Conservation (phyloP, 2,888 invertebrate genomes). For the Gisinianus flammeolus region DNA sequence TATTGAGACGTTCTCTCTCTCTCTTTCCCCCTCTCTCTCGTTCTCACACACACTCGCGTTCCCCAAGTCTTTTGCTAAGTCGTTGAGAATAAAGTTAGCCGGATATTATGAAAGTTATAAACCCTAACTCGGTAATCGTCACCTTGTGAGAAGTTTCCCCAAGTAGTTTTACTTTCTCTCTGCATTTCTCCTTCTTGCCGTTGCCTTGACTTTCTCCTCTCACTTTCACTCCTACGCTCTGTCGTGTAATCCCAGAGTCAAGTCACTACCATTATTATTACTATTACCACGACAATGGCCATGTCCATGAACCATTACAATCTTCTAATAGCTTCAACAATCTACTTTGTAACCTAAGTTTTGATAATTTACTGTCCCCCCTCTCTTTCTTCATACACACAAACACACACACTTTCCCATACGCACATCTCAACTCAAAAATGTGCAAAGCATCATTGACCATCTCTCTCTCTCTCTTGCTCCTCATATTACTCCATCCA, state of each 20-base stretch:
- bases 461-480: neutral
- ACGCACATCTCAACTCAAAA: neutral
- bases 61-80: slow-evolving; percentile 25
- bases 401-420: neutral
- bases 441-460: slow-evolving; percentile 2
- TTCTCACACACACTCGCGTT: neutral
- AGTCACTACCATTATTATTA: slow-evolving; percentile 14
- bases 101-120: slow-evolving; percentile 41
- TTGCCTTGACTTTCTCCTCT: slow-evolving; percentile 16
- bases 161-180: slow-evolving; percentile 23
- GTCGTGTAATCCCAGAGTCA: neutral
- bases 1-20: slow-evolving; percentile 3
- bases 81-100: slow-evolving; percentile 36
- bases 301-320: slow-evolving; percentile 41
- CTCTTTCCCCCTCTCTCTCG: no score
- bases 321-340: slow-evolving; percentile 26
- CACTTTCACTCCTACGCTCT: neutral
- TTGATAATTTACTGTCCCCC: slow-evolving; percentile 20
- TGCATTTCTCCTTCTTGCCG: neutral
- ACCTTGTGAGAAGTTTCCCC: slow-evolving; percentile 37
- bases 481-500: neutral
- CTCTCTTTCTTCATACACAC: neutral
- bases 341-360: slow-evolving; percentile 15
- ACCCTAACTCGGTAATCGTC: slow-evolving; percentile 36
- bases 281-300: slow-evolving; percentile 27